A percentile compares a stretch with the other conserved stretches of the same genome.
These are phyloP conservation scores for Myrmecobius fasciatus DNA, from an alignment of 2,113 vertebrate genomes.

Conservation along the genomic window DNA sequence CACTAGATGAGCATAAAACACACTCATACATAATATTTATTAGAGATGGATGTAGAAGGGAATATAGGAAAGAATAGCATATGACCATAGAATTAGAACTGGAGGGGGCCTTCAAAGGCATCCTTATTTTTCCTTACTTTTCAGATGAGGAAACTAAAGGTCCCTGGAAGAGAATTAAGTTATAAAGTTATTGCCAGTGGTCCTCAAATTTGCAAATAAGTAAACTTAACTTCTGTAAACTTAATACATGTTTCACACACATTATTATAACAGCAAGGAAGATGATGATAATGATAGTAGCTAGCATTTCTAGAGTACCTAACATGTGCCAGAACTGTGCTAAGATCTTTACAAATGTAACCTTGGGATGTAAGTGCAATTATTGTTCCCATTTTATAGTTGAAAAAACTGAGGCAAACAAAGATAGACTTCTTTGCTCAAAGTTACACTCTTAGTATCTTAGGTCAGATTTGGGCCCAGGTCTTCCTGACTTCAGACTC, in stretches of 20 bases:
- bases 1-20: too few species aligned
- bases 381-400: too few species aligned
- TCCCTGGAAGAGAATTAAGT: not conserved
- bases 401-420: too few species aligned
- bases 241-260: not conserved
- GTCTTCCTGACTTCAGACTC: not conserved
- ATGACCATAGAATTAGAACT: too few species aligned
- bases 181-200: not conserved
- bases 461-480: not conserved
- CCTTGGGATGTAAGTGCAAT: not conserved
- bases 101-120: too few species aligned
- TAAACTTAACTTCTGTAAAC: not conserved
- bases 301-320: not conserved
- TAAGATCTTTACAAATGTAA: not conserved
- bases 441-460: not conserved
- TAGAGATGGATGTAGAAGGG: too few species aligned
- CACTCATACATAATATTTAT: too few species aligned
- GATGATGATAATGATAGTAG: not conserved
- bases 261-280: not conserved
- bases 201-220: not conserved
- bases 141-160: too few species aligned
- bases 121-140: too few species aligned
- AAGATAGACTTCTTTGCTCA: too few species aligned
- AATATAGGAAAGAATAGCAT: too few species aligned
- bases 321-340: not conserved